Conservation (phyloP, 30 jellyfish, hydroid and myxozoan genomes). For the Cassiopea andromeda region DNA sequence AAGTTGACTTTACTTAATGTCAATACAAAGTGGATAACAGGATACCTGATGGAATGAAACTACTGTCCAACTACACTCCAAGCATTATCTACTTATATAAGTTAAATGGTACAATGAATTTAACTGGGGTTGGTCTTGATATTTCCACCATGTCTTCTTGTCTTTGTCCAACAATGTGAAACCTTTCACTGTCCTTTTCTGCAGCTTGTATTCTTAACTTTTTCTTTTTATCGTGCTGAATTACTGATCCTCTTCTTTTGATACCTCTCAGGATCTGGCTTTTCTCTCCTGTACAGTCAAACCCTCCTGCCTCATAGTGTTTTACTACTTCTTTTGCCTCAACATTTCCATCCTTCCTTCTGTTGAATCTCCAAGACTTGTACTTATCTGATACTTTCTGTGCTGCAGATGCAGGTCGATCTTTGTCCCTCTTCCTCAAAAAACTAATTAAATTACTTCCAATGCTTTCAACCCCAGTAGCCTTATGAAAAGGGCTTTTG, state of each 20-base stretch:
- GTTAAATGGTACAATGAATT: not conserved
- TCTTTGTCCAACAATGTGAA: no score
- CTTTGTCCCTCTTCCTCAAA: not conserved
- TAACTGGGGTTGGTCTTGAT: not conserved
- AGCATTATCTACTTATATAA: not conserved
- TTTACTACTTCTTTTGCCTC: no score
- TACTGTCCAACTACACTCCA: not conserved
- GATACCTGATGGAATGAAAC: not conserved
- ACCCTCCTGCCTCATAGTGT: no score
- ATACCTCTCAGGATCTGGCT: no score
- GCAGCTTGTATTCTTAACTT: no score
- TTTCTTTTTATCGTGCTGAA: no score
- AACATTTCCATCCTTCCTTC: not conserved
- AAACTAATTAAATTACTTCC: not conserved
- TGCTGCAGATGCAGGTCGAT: not conserved
- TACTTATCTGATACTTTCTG: constrained; percentile 3
- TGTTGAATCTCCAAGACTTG: not conserved
- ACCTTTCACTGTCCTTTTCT: no score
- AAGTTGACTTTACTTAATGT: not conserved
- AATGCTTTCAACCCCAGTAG: not conserved
- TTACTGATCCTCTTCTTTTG: no score
- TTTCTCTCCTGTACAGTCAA: no score
- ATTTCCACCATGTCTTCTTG: no score
- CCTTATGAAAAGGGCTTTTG: not conserved
- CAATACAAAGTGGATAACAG: no score